Evolutionary conservation across 2,113 vertebrate species (phyloP).

Genomic region (Microtus richardsoni): DNA sequence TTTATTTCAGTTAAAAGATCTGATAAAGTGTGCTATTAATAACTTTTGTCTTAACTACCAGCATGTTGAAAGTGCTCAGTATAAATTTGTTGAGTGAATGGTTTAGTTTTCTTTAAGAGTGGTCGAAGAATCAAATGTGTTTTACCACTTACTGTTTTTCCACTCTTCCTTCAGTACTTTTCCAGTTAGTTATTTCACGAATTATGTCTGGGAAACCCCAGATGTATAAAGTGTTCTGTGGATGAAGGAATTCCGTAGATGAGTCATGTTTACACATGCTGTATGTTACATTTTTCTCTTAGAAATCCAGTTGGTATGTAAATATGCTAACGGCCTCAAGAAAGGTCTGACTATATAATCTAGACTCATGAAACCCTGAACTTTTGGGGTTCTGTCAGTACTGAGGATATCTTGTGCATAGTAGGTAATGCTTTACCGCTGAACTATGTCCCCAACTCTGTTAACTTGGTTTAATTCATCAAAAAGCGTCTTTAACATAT

Average conservation of each 20-base stretch:
- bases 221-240: constrained; percentile 47
- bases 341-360: neutral
- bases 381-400: neutral
- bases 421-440: neutral
- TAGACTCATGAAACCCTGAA: constrained; percentile 18
- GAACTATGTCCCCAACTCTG: neutral
- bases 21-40: neutral
- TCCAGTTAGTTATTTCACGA: neutral
- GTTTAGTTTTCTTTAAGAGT: constrained; percentile 48
- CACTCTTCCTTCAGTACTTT: neutral
- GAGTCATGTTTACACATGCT: constrained; percentile 37
- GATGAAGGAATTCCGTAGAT: neutral
- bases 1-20: neutral
- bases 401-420: neutral
- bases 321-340: neutral
- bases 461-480: neutral
- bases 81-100: constrained; percentile 33
- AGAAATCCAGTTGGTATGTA: constrained; percentile 40
- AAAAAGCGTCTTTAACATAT: neutral
- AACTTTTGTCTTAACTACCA: neutral
- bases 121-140: constrained; percentile 5
- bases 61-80: constrained; percentile 2
- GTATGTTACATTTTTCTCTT: constrained; percentile 14
- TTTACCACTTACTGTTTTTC: constrained; percentile 43
- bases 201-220: neutral